phyloP scores from a whole-genome alignment of 1,140 invertebrate genomes.

The Watersipora subatra region DNA sequence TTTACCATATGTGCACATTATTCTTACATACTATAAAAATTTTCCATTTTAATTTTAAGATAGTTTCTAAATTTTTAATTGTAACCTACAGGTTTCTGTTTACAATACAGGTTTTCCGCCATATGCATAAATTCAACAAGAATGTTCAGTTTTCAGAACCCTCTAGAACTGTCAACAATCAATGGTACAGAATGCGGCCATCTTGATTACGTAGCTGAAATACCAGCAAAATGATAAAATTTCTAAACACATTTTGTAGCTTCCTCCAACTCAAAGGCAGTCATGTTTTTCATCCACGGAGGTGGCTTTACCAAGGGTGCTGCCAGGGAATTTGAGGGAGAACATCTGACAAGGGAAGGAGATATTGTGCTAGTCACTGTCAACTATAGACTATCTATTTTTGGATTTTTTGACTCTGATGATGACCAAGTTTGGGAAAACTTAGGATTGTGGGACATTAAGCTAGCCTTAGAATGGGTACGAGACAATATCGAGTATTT shows the following conservation, averaged over 20 bases:
- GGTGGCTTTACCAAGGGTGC: slow-evolving; percentile 16
- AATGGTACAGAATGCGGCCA: too few relatives aligned
- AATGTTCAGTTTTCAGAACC: too few relatives aligned
- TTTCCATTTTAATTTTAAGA: too few relatives aligned
- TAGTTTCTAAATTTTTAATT: too few relatives aligned
- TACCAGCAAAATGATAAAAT: too few relatives aligned
- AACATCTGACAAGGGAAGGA: slow-evolving; percentile 22
- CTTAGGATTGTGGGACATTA: slow-evolving; percentile 62
- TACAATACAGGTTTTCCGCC: neutral
- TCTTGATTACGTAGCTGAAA: too few relatives aligned
- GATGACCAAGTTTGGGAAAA: slow-evolving; percentile 38
- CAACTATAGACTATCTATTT: slow-evolving; percentile 42
- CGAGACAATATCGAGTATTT: slow-evolving; percentile 22
- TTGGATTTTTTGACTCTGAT: slow-evolving; percentile 26
- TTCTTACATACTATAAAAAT: too few relatives aligned
- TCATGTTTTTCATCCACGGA: slow-evolving; percentile 21
- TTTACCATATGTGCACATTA: too few relatives aligned
- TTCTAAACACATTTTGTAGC: neutral
- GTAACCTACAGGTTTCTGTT: too few relatives aligned
- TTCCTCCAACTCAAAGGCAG: slow-evolving; percentile 8
- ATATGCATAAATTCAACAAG: neutral
- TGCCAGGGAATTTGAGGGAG: slow-evolving; percentile 14
- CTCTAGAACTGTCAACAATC: too few relatives aligned
- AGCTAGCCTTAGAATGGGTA: slow-evolving; percentile 70
- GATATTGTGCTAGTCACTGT: slow-evolving; percentile 43